phyloP scores from a whole-genome alignment of 2,113 vertebrate species.

The Helogale parvula region DNA sequence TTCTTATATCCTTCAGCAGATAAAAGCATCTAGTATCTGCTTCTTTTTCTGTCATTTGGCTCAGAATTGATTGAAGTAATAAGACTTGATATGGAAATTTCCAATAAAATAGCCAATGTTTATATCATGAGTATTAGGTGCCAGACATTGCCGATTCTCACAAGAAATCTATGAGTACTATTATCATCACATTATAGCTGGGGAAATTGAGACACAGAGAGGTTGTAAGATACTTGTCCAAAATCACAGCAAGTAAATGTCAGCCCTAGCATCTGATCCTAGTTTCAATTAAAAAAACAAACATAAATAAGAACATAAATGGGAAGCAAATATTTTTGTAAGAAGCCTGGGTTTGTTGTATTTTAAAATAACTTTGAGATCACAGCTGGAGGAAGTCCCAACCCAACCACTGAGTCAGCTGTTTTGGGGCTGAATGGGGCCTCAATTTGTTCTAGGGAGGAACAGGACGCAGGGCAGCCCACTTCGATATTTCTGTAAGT shows the following conservation, averaged over 20 bases:
- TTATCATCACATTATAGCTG: background rate
- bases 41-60: background rate
- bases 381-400: background rate
- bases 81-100: constrained; percentile 17
- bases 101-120: background rate
- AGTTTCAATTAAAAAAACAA: background rate
- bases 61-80: background rate
- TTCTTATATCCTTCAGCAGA: background rate
- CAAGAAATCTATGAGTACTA: background rate
- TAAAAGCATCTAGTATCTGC: background rate
- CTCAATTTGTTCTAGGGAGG: background rate
- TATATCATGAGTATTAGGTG: background rate
- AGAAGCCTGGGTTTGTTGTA: background rate
- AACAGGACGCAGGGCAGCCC: background rate
- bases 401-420: background rate
- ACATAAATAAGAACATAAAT: background rate
- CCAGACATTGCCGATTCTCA: background rate
- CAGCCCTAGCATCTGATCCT: background rate
- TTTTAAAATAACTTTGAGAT: background rate
- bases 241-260: background rate
- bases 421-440: background rate
- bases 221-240: background rate
- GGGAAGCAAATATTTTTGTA: background rate
- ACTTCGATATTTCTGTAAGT: background rate
- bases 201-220: background rate